Evolutionary conservation across 2,113 vertebrate species (phyloP), one percentile per base, ranked within the genome.

Genomic region (Hiodon alosoides): DNA sequence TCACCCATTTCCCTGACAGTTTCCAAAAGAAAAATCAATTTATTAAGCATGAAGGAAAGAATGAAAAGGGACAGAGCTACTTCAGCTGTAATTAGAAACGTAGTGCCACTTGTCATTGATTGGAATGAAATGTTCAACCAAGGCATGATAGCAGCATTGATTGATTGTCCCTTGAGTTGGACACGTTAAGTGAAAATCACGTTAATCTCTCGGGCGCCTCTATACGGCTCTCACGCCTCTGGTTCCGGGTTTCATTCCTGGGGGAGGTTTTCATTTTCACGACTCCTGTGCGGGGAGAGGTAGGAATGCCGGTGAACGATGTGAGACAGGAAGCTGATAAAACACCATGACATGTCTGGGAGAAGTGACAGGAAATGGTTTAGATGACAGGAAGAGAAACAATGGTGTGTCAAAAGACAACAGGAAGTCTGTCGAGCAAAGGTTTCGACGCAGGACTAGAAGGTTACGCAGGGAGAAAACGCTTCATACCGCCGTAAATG

Each of bases 1-100:
- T 77, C 89, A 86, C 85, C 83, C 88, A 85, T 88, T 89, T 89
- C 87, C 82, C 83, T 77, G 78, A 79, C 82, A 87, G 87, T 86
- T 85, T 89, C 87, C 76, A 82, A 59, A 89, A 88, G 82, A 87
- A 80, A 85, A 88, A 89, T 89, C 81, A 87, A 88, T 86, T 87
- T 87, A 87, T 81, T 77, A 86, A 81, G 84, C 83, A 81, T 83
- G 81, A 86, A 85, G 86, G 83, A 81, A 80, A 75, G 81, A 82
- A 73, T 60, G 69, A 77, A 79, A 76, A 73, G 82, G 77, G 69
- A 85, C 7, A 68, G 66, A 11, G 47, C 57, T 52, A 55, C 65
- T 67, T 58, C 55, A 60, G 55, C n/a, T 48, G 10, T 48, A 59
- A 57, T 72, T 51, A 58, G 59, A 11, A 66, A 73, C 7, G 60